A percentile compares a stretch with the other conserved stretches of the same genome.
Conservation (phyloP, 2,797 vertebrate species). For the Erethizon dorsatum region DNA sequence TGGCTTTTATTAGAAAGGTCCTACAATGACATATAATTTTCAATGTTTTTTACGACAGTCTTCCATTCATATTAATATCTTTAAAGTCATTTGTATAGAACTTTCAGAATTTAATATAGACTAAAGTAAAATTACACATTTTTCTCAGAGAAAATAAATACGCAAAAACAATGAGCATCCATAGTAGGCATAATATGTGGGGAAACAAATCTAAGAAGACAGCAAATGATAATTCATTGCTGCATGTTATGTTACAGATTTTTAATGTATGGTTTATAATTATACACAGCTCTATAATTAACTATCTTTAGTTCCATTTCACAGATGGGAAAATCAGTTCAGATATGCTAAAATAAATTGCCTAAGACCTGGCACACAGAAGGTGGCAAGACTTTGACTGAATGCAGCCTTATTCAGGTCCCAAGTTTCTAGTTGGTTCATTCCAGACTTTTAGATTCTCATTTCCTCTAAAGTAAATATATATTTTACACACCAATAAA, state of each 20-base stretch:
- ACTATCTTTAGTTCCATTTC: slow-evolving; percentile 8
- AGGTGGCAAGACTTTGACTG: neutral
- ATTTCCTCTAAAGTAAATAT: slow-evolving; percentile 51
- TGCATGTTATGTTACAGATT: neutral
- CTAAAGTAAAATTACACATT: slow-evolving; percentile 34
- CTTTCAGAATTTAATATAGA: slow-evolving; percentile 55
- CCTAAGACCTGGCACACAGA: neutral
- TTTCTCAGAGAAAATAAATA: neutral
- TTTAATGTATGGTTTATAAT: slow-evolving; percentile 12
- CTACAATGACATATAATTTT: neutral
- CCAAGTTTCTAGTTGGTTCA: slow-evolving; percentile 17
- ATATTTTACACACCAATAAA: neutral
- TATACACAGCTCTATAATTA: neutral
- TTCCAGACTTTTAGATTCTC: slow-evolving; percentile 15
- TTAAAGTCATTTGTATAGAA: slow-evolving; percentile 60
- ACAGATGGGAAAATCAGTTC: slow-evolving; percentile 54
- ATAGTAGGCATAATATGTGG: neutral
- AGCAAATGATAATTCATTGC: slow-evolving; percentile 1
- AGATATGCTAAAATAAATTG: slow-evolving; percentile 44
- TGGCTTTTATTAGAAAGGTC: slow-evolving; percentile 60
- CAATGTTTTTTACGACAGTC: slow-evolving; percentile 31
- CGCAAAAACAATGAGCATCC: slow-evolving; percentile 27
- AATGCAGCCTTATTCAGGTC: neutral
- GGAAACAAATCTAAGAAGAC: slow-evolving; percentile 18
- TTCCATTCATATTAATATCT: slow-evolving; percentile 34